Percentiles rank a stretch among this genome's conserved stretches.
Conservation (phyloP, 2,113 vertebrate genomes). For the Apistogramma diplotaenia region DNA sequence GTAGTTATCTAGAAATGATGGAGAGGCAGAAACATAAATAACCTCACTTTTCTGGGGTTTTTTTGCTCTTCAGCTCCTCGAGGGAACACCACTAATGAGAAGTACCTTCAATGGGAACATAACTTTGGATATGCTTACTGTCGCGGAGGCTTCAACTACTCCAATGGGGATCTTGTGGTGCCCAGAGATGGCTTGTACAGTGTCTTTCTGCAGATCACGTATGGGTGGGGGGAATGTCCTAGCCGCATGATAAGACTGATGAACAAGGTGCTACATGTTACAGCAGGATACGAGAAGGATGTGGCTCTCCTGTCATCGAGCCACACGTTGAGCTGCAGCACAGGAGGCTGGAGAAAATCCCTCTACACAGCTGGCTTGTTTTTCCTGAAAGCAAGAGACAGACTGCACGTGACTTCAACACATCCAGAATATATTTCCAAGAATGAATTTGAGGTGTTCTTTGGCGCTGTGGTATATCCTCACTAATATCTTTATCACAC, state of each 20-base stretch:
- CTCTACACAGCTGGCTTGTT: conserved; percentile 29
- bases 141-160: conserved; percentile 33
- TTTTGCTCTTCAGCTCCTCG: not conserved
- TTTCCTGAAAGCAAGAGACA: not conserved
- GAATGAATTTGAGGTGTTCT: conserved; percentile 14
- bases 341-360: conserved; percentile 6
- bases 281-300: fast-evolving
- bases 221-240: not conserved
- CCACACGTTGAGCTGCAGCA: not conserved
- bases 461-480: conserved; percentile 41
- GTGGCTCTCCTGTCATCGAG: not conserved
- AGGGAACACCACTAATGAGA: fast-evolving
- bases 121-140: fast-evolving
- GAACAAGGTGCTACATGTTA: not conserved
- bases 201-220: conserved; percentile 70
- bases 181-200: conserved; percentile 45
- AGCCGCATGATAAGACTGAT: fast-evolving
- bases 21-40: not conserved
- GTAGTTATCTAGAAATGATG: not conserved
- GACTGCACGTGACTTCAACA: not conserved
- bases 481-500: not conserved
- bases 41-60: not conserved
- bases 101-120: conserved; percentile 36
- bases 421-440: not conserved
- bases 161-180: conserved; percentile 28